These are phyloP conservation scores for Sphaerodactylus townsendi DNA, from an alignment of 2,113 vertebrate species.

Conservation along the genomic window DNA sequence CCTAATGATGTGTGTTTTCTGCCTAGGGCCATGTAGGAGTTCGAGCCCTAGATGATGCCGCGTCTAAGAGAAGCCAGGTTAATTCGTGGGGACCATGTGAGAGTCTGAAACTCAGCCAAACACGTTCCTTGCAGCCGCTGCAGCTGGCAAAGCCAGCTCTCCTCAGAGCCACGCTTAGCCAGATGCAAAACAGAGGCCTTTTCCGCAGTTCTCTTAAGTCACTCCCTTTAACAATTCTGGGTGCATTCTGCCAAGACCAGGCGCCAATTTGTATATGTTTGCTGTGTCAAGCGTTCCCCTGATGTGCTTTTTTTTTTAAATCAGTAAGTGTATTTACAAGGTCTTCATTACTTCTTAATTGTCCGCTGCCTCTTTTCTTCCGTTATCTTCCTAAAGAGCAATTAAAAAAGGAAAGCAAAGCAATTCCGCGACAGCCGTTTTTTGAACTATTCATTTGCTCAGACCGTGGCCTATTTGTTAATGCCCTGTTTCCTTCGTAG, in stretches of 20 bases:
- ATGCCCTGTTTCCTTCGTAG: conserved; percentile 39
- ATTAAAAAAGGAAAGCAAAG: conserved; percentile 55
- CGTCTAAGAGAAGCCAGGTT: background rate
- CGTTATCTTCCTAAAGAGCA: conserved; percentile 68
- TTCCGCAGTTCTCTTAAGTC: conserved; percentile 25
- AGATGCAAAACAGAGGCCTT: background rate
- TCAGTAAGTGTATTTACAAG: conserved; percentile 73
- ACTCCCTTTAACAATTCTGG: conserved; percentile 63
- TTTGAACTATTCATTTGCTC: conserved; percentile 57
- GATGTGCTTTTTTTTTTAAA: conserved; percentile 68
- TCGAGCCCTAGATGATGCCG: background rate
- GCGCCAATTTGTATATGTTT: conserved; percentile 53
- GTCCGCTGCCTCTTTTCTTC: conserved; percentile 65
- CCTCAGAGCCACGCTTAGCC: background rate
- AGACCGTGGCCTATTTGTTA: conserved; percentile 52
- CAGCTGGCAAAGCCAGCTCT: background rate
- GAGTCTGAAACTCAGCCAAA: background rate
- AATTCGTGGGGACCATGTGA: background rate
- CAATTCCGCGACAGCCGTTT: conserved; percentile 63
- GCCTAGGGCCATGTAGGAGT: background rate
- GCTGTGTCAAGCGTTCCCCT: conserved; percentile 58
- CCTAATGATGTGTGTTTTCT: background rate
- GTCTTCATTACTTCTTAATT: conserved; percentile 74
- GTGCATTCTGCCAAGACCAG: background rate
- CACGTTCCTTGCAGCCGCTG: too few species aligned